Evolutionary conservation across 2,888 invertebrate genomes (phyloP).

Genomic region (Hypselothyrea guttata): DNA sequence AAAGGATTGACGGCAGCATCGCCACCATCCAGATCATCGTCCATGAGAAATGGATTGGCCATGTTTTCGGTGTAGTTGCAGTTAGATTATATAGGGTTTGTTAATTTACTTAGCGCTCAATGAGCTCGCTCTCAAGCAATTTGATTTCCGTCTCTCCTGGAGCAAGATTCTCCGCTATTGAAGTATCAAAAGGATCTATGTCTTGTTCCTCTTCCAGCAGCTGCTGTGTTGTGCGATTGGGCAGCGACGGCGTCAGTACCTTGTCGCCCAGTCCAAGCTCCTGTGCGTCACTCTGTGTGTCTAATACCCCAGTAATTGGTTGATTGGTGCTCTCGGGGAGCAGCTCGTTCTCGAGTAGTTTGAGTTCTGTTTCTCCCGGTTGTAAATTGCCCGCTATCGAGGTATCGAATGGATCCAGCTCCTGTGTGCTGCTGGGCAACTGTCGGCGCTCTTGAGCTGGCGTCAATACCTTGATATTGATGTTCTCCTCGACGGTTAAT

Average conservation of each 20-base stretch:
- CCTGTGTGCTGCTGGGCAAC: conserved; percentile 47
- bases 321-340: conserved; percentile 82
- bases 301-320: conserved; percentile 78
- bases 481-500: conserved; percentile 84
- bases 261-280: conserved; percentile 85
- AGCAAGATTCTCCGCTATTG: conserved; percentile 89
- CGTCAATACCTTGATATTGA: conserved; percentile 88
- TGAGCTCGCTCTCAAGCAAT: conserved; percentile 89
- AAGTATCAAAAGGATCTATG: conserved; percentile 93
- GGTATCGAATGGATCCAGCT: conserved; percentile 91
- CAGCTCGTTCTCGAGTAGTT: conserved; percentile 90
- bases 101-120: conserved; percentile 81
- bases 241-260: conserved; percentile 86
- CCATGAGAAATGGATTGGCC: conserved; percentile 92
- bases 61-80: conserved; percentile 81
- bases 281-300: conserved; percentile 82
- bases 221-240: conserved; percentile 70
- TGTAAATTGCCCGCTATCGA: conserved; percentile 89
- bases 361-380: conserved; percentile 90
- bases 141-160: conserved; percentile 92
- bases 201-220: conserved; percentile 82
- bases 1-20: conserved; percentile 86
- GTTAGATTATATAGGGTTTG: conserved; percentile 2
- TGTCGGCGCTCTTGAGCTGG: conserved; percentile 84
- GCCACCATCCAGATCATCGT: conserved; percentile 85